Conservation (phyloP, 1,140 invertebrate genomes). For the Lordiphosa stackelbergi region DNA sequence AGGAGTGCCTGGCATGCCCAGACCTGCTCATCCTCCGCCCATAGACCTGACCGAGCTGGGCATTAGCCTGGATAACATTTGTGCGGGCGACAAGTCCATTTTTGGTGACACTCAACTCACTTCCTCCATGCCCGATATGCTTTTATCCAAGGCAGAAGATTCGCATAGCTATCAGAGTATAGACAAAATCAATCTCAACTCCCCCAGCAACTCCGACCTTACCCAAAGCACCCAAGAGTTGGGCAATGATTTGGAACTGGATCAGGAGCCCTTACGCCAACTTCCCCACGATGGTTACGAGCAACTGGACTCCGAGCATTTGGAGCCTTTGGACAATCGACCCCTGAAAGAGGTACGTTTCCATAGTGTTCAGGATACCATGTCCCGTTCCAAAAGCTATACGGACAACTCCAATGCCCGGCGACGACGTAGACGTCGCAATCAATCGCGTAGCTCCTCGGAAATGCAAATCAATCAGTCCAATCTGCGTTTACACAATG, state of each 20-base stretch:
- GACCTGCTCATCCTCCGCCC: conserved; percentile 68
- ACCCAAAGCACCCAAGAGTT: conserved; percentile 74
- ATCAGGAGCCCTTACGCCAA: conserved; percentile 56
- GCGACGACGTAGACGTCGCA: conserved; percentile 59
- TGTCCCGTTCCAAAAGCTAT: conserved; percentile 76
- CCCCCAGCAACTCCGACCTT: conserved; percentile 68
- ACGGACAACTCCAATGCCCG: conserved; percentile 74
- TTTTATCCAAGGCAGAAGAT: conserved; percentile 69
- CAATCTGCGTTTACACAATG: conserved; percentile 70
- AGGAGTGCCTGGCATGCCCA: conserved; percentile 63
- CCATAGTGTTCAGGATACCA: conserved; percentile 70
- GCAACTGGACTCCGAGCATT: conserved; percentile 34
- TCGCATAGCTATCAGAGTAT: conserved; percentile 76
- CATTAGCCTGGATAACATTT: conserved; percentile 74
- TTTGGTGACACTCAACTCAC: conserved; percentile 69
- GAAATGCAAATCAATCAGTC: conserved; percentile 76
- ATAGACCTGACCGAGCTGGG: conserved; percentile 75
- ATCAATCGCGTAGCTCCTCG: conserved; percentile 70
- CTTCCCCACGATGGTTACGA: conserved; percentile 65
- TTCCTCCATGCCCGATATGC: conserved; percentile 72
- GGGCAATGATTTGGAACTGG: conserved; percentile 65
- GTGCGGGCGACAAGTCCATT: conserved; percentile 69
- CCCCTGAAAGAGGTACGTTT: conserved; percentile 72
- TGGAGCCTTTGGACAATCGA: conserved; percentile 56
- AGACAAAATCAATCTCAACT: conserved; percentile 73